Conservation (phyloP, 1,140 invertebrate genomes). For the Archivesica marissinica region DNA sequence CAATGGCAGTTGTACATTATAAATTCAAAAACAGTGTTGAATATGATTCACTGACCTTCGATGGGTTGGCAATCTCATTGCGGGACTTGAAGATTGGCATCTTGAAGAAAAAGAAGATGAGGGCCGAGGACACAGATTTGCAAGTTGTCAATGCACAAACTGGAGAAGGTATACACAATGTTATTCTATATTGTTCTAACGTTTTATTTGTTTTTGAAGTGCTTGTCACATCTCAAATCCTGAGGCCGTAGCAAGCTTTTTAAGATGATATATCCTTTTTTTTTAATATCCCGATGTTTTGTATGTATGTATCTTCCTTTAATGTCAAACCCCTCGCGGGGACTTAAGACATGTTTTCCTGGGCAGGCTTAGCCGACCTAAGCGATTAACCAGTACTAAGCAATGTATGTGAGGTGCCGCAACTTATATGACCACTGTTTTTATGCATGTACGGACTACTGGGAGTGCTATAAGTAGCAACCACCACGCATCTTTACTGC, state of each 20-base stretch:
- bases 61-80: slow-evolving; percentile 97
- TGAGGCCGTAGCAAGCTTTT: not conserved
- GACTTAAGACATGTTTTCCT: no score
- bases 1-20: slow-evolving; percentile 95
- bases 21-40: slow-evolving; percentile 98
- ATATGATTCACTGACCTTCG: slow-evolving; percentile 97
- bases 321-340: no score
- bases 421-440: no score
- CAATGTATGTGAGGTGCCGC: no score
- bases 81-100: slow-evolving; percentile 97
- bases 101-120: slow-evolving; percentile 96
- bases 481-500: no score
- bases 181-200: not conserved
- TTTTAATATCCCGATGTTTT: no score
- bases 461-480: no score
- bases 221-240: not conserved
- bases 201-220: not conserved
- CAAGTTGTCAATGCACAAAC: slow-evolving; percentile 99
- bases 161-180: slow-evolving; percentile 92
- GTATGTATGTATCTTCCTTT: no score
- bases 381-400: no score
- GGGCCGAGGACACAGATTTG: slow-evolving; percentile 96
- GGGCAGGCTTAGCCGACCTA: no score
- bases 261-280: no score
- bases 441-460: no score